Percentiles rank a stretch among this genome's conserved stretches.
Evolutionary conservation across 2,888 invertebrate species (phyloP).

Genomic region (Aphidius colemani): DNA sequence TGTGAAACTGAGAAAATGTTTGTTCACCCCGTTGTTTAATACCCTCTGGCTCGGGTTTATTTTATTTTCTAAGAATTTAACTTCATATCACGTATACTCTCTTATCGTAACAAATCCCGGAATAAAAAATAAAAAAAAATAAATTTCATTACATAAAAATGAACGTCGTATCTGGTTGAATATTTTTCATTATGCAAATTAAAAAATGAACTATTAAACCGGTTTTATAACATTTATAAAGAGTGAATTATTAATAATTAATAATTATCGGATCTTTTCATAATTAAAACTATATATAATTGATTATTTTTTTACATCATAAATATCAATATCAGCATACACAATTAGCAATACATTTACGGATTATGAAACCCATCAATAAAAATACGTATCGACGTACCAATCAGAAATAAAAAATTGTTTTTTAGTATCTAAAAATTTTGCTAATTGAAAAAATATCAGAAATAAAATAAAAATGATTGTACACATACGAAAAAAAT

Average conservation of each 20-base stretch:
- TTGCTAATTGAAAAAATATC: neutral
- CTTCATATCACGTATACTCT: slow-evolving; percentile 19
- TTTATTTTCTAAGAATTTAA: slow-evolving; percentile 13
- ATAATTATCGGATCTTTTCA: too few species aligned
- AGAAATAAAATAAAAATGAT: neutral
- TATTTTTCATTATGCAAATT: too few species aligned
- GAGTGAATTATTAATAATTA: too few species aligned
- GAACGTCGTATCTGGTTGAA: too few species aligned
- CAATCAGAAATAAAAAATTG: neutral
- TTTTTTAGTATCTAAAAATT: slow-evolving; percentile 9
- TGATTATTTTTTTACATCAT: too few species aligned
- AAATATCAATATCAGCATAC: too few species aligned
- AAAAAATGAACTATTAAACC: too few species aligned
- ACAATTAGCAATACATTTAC: too few species aligned
- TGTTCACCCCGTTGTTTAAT: slow-evolving; percentile 8
- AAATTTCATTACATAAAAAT: neutral
- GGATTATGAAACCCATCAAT: too few species aligned
- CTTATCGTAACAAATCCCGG: slow-evolving; percentile 11
- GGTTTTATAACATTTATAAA: too few species aligned
- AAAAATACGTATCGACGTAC: neutral
- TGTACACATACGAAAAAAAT: neutral
- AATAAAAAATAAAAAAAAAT: slow-evolving; percentile 13
- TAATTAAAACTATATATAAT: too few species aligned
- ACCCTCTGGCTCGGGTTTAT: neutral
- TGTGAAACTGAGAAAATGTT: slow-evolving; percentile 19